Evolutionary conservation across 2,888 invertebrate genomes (phyloP).

Genomic region (Sturmia bella): DNA sequence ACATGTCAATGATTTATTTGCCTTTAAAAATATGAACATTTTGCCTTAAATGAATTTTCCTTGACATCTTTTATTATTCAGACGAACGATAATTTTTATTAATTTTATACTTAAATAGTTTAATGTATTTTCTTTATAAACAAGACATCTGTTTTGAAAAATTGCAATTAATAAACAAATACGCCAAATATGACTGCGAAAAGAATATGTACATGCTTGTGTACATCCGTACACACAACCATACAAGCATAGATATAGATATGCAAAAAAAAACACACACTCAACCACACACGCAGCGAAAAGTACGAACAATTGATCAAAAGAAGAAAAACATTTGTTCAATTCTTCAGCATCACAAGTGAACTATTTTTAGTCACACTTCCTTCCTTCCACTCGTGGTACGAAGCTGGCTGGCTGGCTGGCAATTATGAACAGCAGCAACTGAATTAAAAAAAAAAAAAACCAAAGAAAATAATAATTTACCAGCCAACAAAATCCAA

Average conservation of each 20-base stretch:
- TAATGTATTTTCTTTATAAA: conserved; percentile 18
- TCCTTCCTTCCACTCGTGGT: conserved; percentile 3
- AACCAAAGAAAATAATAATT: too few species aligned
- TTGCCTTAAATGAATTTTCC: conserved; percentile 40
- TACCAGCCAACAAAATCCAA: conserved; percentile 1
- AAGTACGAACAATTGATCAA: conserved; percentile 32
- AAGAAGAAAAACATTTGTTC: conserved; percentile 5
- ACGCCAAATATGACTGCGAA: conserved; percentile 10
- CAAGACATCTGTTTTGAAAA: conserved; percentile 61
- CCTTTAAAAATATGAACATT: conserved; percentile 8
- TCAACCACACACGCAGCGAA: conserved; percentile 9
- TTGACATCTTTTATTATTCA: conserved; percentile 63
- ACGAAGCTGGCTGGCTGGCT: too few species aligned
- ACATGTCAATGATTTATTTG: conserved; percentile 41
- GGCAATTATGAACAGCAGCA: conserved; percentile 10
- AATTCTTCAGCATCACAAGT: conserved; percentile 14
- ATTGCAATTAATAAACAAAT: conserved; percentile 63
- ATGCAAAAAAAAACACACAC: conserved; percentile 14
- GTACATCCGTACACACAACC: not conserved
- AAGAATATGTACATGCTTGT: not conserved
- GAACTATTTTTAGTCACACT: conserved; percentile 57
- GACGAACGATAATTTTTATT: conserved; percentile 35
- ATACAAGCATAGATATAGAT: not conserved
- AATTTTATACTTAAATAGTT: conserved; percentile 47
- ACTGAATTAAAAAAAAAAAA: not conserved